A percentile compares a stretch with the other conserved stretches of the same genome.
Evolutionary conservation across 2,797 vertebrate genomes (phyloP).

Genomic region (Gadopsis marmoratus): DNA sequence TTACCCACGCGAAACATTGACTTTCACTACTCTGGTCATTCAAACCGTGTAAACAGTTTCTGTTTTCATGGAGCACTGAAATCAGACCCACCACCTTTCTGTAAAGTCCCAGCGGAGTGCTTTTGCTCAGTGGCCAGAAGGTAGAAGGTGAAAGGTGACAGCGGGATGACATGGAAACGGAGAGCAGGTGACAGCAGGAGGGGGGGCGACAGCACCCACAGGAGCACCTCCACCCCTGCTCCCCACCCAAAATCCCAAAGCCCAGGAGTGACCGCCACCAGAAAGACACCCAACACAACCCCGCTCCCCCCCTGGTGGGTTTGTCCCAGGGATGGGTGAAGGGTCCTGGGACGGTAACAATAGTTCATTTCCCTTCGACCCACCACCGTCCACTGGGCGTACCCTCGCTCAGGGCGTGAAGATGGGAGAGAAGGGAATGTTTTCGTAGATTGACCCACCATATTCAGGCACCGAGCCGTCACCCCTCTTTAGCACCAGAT

Average conservation of each 20-base stretch:
- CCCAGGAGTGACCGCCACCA: conserved; percentile 71
- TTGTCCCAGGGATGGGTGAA: conserved; percentile 85
- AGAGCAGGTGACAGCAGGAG: conserved; percentile 75
- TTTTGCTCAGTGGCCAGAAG: conserved; percentile 79
- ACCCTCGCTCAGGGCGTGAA: conserved; percentile 96
- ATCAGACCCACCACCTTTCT: conserved; percentile 68
- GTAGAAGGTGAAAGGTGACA: conserved; percentile 86
- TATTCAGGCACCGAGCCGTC: conserved; percentile 99
- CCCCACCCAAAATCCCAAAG: conserved; percentile 77
- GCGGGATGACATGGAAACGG: conserved; percentile 90
- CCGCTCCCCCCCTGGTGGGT: conserved; percentile 72
- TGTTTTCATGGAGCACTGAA: conserved; percentile 55
- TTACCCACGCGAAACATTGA: conserved; percentile 62
- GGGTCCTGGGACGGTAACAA: conserved; percentile 56
- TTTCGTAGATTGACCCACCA: conserved; percentile 99
- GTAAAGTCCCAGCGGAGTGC: conserved; percentile 81
- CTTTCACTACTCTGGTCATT: conserved; percentile 60
- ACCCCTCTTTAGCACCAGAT: conserved; percentile 97
- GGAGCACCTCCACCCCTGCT: conserved; percentile 45
- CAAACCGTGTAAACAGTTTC: conserved; percentile 73
- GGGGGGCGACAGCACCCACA: conserved; percentile 82
- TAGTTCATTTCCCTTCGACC: conserved; percentile 66
- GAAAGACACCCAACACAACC: conserved; percentile 61
- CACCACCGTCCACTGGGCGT: conserved; percentile 65
- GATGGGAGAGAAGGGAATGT: conserved; percentile 98